Base-by-base conservation (phyloP, 2,113 vertebrate genomes). In the Phyllopteryx taeniolatus region DNA sequence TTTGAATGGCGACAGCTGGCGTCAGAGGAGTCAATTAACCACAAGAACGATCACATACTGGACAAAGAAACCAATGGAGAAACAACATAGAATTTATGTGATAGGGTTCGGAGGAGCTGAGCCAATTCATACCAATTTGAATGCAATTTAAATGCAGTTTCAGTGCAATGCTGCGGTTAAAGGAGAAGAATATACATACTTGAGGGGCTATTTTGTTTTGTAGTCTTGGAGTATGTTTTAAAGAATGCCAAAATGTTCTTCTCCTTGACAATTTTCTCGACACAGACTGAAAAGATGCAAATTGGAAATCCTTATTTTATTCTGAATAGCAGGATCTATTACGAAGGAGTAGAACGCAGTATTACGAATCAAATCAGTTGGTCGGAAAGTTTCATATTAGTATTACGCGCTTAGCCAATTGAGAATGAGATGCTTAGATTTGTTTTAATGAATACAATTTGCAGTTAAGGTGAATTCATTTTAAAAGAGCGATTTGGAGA, bases 261-360 rank as follows among this genome's bases (percentile, higher is more conserved):
- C 61, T 59, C 64, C 49, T 66, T 3, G 57, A 2, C 6, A 13
- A 54, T 31, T 47, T 44, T 22, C 17, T 22, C 10, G 75, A 79
- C 61, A 70, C 71, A 53, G 67, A 76, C 67, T 73, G 68, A 74
- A 84, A 89, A 81, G 76, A 86, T 89, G 90, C 91, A 92, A 88
- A 91, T 89, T 82, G 82, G 88, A 89, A 86, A 63, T 79, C 53
- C 61, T 43, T 70, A 67, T 80, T 84, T 79, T 77, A 82, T 88
- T 93, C 93, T 93, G 94, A 96, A 98, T 95, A 97, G 96, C 95
- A 98, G 95, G 95, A 96, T 97, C 95, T 97, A 95, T 94, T 96
- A 93, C 89, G 88, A 73, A 87, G 77, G 67, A 67, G 75, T 77
- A 62, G 82, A 75, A 73, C 70, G 43, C 53, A 69, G 19, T 60